Base-by-base conservation (phyloP, 1,140 invertebrate genomes). In the Goniozus legneri region DNA sequence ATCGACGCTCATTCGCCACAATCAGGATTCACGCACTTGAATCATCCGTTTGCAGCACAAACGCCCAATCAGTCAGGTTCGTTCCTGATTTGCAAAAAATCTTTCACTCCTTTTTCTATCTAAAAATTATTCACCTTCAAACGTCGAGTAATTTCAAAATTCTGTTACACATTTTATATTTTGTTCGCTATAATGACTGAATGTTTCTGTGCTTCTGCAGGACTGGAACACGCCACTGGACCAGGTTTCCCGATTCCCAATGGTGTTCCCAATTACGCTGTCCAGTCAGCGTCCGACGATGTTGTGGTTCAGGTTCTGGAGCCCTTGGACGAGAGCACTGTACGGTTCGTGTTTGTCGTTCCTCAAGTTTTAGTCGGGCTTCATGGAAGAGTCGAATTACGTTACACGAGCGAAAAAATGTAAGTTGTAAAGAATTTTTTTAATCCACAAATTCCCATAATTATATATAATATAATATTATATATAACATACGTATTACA, bases 281-380 rank as follows among this genome's bases (percentile, higher is more conserved):
- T 64, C 32, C 34, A 67, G 32, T 44, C 67, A 58, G 51, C 41
- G 20, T 57, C 48, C 3, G 77, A 81, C 48, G 79, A 80, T 44
- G 71, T 88, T 36, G 77, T 79, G 10, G 83, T 88, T 2, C 79
- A 88, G 44, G 79, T 80, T 1, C 53, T 90, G 44, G 82, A 89
- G 71, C 81, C 89, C 10, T 75, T 92, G 20, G 88, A 91, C 54
- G 81, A 87, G 1, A 82, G 84, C 19, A 87, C 86, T 27, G 82
- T 92, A 2, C 83, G 88, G 51, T 80, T 94, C 46, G 80, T 89
- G 2, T 92, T 94, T 66, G 85, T 84, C 6, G 83, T 94, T 8
- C 89, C 91, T 1, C 73, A 80, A 21, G 76, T 92, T 1, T 82
- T 91, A 51, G 88, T 94, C n/a, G 89, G 89, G 34, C 76, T 92